Evolutionary conservation across 1,140 invertebrate genomes (phyloP), one percentile per base, ranked within the genome.

Genomic region (Yoshiicerus persimilis): DNA sequence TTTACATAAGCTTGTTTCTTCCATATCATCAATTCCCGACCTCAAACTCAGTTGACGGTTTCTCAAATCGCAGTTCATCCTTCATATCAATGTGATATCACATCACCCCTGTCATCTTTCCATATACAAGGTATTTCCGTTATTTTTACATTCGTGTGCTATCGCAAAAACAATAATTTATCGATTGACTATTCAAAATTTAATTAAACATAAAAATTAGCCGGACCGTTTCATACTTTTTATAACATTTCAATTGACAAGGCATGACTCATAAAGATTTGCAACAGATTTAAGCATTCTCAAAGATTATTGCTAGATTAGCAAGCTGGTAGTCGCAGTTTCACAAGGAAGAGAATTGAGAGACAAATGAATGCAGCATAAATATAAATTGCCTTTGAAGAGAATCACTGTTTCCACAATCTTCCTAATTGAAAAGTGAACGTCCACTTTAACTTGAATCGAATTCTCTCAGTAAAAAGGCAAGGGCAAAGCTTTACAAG

Each of bases 381-480:
- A 56, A 56, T 56, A 56, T 56, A 56, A 16, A 56, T 80, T 23
- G 30, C 16, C 75, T 36, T 32, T 23, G 30, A 36, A 23, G 32
- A 34, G 34, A 80, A 36, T 80, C 75, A n/a, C 75, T 80, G 66
- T 70, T 70, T 70, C 66, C 75, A 34, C 75, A 38, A 34, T 80
- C 34, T 80, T 20, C 75, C 75, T 80, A 80, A 80, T 80, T 80
- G 75, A 80, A 80, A 80, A 80, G 75, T 80, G 75, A 80, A 34
- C 75, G 75, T 38, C 34, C 75, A 80, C 75, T 80, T 80, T 80
- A 80, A 38, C 32, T 38, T 80, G 34, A 80, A 80, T 80, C 75
- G 30, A 80, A 80, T 80, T 80, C 75, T 80, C n/a, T n/a, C 8
- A 80, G 75, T 80, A 80, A 80, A 80, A 80, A 80, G 75, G 75